Conservation (phyloP, 2,888 invertebrate genomes). For the Xestia sexstrigata region DNA sequence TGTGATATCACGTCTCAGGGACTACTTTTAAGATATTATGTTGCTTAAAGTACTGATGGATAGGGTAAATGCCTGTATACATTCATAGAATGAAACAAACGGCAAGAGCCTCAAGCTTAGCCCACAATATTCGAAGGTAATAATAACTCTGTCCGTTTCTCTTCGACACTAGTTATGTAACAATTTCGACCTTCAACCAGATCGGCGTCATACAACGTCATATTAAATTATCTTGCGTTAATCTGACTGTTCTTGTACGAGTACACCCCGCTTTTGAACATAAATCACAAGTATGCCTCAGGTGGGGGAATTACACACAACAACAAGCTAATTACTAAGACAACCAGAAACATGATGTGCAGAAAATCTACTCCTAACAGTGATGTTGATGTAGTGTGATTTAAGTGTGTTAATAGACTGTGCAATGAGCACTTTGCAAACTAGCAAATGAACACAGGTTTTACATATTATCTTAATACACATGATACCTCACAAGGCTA, state of each 20-base stretch:
- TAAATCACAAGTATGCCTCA: constrained; percentile 30
- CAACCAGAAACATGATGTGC: not conserved
- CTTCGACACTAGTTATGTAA: not conserved
- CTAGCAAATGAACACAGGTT: not conserved
- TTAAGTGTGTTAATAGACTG: not conserved
- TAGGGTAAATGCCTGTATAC: too few relatives aligned
- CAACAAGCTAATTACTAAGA: constrained; percentile 31
- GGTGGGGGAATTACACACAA: constrained; percentile 18
- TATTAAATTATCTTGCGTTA: constrained; percentile 1
- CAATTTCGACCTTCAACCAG: not conserved
- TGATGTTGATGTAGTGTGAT: too few relatives aligned
- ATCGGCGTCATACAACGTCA: not conserved
- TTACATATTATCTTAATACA: too few relatives aligned
- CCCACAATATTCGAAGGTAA: not conserved
- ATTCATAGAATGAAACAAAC: not conserved
- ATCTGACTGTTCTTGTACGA: constrained; percentile 2
- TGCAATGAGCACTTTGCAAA: not conserved
- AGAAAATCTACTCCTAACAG: not conserved
- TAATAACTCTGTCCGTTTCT: not conserved
- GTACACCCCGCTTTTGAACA: constrained; percentile 12
- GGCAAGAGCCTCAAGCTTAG: not conserved
- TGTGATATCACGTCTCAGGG: constrained; percentile 8
- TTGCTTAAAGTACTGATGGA: not conserved
- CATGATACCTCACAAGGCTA: not conserved
- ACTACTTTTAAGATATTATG: constrained; percentile 1